Evolutionary conservation across 1,140 invertebrate genomes (phyloP), one percentile per base, ranked within the genome.

Genomic region (Varroa destructor): DNA sequence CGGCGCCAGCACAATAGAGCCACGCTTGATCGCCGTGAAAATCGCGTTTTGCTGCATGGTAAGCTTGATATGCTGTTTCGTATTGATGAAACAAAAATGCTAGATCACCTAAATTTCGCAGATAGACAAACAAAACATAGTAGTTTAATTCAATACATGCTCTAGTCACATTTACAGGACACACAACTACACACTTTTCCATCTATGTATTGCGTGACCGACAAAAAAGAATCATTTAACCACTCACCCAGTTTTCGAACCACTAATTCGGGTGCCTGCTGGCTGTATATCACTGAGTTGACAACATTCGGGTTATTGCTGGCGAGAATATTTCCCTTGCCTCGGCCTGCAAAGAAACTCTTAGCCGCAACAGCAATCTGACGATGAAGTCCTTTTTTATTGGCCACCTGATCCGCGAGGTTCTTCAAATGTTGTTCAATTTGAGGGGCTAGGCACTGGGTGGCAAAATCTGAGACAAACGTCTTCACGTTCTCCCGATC

Each of bases 61-160:
- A 99, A 0, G 89, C 86, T 77, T 89, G 89, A 81, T 93, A 96
- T 0, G 96, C 91, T 71, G 89, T 82, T 74, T 87, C 86, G 81
- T 97, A 98, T 76, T 95, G 87, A 8, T 93, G 90, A 79, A 98
- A 93, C 84, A 98, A 87, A 78, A 99, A 97, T 79, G 91, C 93
- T 0, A 99, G 81, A 81, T 99, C 96, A 4, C 89, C 96, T 67
- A 46, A 67, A 42, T 42, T 3, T 6, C 3, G 25, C 25, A 58
- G 57, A 58, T 5, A 58, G 25, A 42, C 57, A 36, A 36, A 58
- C 57, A 5, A 6, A 58, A 58, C 57, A 42, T 42, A 12, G 6
- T 36, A 36, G 12, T 36, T 58, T 5, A 58, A 58, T 12, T 42
- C 3, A 42, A 42, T 58, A 58, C 57, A 58, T 6, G 3, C 12